Conservation (phyloP, 2,113 vertebrate genomes). For the Thamnophis sirtalis region DNA sequence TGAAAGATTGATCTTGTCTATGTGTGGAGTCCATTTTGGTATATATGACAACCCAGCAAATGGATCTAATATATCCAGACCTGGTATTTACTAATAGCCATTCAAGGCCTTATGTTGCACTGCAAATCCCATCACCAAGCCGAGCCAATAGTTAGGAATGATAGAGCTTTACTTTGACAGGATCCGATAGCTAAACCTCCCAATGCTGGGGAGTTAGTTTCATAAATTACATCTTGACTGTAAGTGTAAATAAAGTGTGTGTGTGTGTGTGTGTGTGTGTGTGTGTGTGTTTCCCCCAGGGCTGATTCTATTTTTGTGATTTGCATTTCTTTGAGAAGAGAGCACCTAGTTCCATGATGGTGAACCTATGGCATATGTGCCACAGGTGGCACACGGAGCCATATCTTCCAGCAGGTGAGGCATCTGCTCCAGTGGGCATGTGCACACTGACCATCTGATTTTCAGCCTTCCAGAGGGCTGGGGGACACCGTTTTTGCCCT, state of each 20-base stretch:
- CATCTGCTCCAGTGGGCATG: too few species aligned
- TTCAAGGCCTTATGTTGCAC: not conserved
- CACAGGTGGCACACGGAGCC: too few species aligned
- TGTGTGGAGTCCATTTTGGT: not conserved
- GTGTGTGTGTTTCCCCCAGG: too few species aligned
- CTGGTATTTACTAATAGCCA: not conserved
- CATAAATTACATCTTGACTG: not conserved
- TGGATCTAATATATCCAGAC: not conserved
- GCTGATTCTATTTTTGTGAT: not conserved
- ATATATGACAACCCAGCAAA: not conserved
- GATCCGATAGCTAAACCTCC: not conserved
- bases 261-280: not conserved
- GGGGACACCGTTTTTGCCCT: too few species aligned
- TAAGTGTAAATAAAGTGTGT: not conserved
- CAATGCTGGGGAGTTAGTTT: not conserved
- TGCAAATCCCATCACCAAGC: not conserved
- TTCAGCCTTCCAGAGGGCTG: too few species aligned
- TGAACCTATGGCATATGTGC: too few species aligned
- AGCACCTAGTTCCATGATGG: conserved; percentile 40
- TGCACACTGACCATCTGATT: too few species aligned
- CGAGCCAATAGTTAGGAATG: not conserved
- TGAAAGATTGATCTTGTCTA: not conserved
- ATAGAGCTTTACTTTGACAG: not conserved
- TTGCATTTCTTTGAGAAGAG: not conserved
- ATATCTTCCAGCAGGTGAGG: too few species aligned